Evolutionary conservation across 2,888 invertebrate species (phyloP).

Genomic region (Colletes collaris): DNA sequence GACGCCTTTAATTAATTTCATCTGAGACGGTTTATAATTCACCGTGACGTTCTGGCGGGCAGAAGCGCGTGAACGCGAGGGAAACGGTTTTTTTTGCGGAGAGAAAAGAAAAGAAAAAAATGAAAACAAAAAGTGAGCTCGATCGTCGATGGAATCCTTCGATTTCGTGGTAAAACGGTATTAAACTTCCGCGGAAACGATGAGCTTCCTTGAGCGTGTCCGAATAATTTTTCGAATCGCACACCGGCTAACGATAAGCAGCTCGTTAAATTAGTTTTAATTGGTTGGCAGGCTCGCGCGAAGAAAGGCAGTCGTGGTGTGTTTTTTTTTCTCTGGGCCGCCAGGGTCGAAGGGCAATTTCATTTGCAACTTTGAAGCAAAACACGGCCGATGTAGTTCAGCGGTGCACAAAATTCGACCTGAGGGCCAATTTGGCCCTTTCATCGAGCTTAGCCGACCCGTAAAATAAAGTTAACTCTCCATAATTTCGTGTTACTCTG

Average conservation of each 20-base stretch:
- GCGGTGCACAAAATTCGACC: too few relatives aligned
- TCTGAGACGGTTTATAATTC: constrained; percentile 54
- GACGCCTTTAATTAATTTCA: constrained; percentile 59
- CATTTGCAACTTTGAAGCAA: neutral
- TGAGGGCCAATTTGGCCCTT: too few relatives aligned
- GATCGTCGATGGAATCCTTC: constrained; percentile 59
- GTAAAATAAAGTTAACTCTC: too few relatives aligned
- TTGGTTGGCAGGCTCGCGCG: constrained; percentile 45
- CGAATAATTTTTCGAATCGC: constrained; percentile 67
- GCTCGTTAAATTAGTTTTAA: constrained; percentile 66
- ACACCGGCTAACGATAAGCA: constrained; percentile 54
- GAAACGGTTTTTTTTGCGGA: constrained; percentile 7
- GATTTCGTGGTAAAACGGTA: constrained; percentile 66
- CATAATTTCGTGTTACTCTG: too few relatives aligned
- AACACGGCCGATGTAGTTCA: too few relatives aligned
- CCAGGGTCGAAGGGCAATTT: neutral
- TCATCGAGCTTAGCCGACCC: too few relatives aligned
- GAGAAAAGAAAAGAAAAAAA: neutral
- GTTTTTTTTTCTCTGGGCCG: constrained; percentile 30
- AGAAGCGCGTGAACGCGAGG: constrained; percentile 1
- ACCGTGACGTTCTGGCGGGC: constrained; percentile 30
- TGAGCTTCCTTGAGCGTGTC: constrained; percentile 70
- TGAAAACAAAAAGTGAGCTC: neutral
- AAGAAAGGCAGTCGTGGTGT: constrained; percentile 12
- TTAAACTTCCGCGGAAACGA: constrained; percentile 67